Conservation (phyloP, 37 sponge, comb jelly and placozoan species). For the Crambe crambe region DNA sequence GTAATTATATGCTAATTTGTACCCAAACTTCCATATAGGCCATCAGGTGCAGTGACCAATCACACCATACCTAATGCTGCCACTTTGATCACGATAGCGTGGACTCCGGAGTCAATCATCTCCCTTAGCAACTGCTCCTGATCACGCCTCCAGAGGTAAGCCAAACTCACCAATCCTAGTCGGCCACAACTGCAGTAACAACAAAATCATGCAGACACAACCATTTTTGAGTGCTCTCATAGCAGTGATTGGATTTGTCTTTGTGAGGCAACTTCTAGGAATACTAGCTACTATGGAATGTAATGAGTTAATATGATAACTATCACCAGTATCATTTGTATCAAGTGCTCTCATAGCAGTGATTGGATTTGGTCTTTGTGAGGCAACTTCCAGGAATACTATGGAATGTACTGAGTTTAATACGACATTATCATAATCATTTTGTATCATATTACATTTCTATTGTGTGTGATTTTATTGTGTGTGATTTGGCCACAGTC, state of each 20-base stretch:
- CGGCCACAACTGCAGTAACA: slow-evolving; percentile 73
- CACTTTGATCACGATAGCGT: slow-evolving; percentile 89
- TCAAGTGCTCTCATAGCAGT: not conserved
- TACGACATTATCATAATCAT: no score
- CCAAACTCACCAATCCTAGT: slow-evolving; percentile 83
- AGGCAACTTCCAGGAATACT: no score
- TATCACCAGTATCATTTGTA: no score
- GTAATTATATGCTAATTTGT: no score
- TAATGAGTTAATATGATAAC: not conserved
- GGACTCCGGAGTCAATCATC: slow-evolving; percentile 78
- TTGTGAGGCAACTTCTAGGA: not conserved
- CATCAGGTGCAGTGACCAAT: no score
- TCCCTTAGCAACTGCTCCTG: slow-evolving; percentile 85
- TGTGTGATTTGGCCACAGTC: no score
- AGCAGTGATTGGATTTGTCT: not conserved
- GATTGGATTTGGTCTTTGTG: not conserved
- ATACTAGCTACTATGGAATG: not conserved
- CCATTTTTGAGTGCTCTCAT: not conserved
- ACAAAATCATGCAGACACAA: not conserved
- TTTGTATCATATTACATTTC: no score
- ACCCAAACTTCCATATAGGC: no score
- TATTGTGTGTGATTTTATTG: no score
- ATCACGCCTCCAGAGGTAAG: slow-evolving; percentile 92
- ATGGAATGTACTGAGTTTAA: no score
- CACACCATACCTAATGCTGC: slow-evolving; percentile 91